A percentile compares a stretch with the other conserved stretches of the same genome.
phyloP scores from a whole-genome alignment of 2,113 vertebrate species.

The Hypomesus transpacificus region DNA sequence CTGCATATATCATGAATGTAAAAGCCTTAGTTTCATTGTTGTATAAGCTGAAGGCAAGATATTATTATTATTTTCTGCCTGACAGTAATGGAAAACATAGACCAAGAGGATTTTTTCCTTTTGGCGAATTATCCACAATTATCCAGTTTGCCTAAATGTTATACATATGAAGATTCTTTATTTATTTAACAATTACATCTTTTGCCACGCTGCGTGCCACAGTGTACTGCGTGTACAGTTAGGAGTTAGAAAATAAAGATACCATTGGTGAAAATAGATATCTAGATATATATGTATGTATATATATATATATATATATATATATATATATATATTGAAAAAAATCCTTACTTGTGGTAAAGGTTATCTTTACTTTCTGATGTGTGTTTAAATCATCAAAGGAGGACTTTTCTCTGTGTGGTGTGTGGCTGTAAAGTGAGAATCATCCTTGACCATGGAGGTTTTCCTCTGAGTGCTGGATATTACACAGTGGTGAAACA shows the following conservation, averaged over 20 bases:
- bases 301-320: too few relatives aligned
- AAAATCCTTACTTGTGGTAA: background rate
- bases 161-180: conserved; percentile 45
- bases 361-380: background rate
- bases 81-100: background rate
- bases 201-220: conserved; percentile 35
- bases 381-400: background rate
- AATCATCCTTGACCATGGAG: background rate
- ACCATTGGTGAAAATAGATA: too few relatives aligned
- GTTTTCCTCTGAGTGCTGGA: background rate
- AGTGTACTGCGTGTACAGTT: conserved; percentile 17
- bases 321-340: too few relatives aligned
- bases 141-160: conserved; percentile 35
- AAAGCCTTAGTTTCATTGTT: too few relatives aligned
- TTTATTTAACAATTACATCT: conserved; percentile 52
- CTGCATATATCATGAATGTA: conserved; percentile 4
- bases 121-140: conserved; percentile 36
- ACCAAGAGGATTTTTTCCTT: conserved; percentile 7
- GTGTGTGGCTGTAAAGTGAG: background rate
- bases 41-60: too few relatives aligned
- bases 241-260: too few relatives aligned
- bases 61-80: background rate
- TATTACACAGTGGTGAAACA: background rate
- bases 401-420: background rate
- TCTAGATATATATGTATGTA: too few relatives aligned